phyloP scores from a whole-genome alignment of 2,888 invertebrate species.

The Idaea aversata region DNA sequence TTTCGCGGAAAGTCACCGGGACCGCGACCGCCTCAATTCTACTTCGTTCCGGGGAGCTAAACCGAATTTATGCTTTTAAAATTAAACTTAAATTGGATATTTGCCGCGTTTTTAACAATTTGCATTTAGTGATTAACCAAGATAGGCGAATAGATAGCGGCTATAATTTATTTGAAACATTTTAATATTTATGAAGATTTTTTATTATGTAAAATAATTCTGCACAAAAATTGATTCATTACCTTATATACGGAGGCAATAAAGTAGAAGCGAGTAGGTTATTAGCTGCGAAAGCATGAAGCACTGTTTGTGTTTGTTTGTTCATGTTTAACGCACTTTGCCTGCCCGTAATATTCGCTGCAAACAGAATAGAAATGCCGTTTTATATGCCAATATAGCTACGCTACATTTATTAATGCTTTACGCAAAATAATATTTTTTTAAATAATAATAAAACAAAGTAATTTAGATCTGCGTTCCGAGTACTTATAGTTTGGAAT shows the following conservation, averaged over 20 bases:
- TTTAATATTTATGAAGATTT: constrained; percentile 26
- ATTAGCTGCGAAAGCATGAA: constrained; percentile 10
- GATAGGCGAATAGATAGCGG: constrained; percentile 37
- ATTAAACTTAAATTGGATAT: constrained; percentile 78
- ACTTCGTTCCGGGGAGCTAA: constrained; percentile 68
- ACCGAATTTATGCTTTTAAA: constrained; percentile 76
- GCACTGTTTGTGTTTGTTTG: constrained; percentile 3
- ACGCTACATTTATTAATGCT: neutral
- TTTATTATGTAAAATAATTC: constrained; percentile 13
- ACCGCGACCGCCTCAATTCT: constrained; percentile 46
- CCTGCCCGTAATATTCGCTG: neutral
- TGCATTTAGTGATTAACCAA: constrained; percentile 64
- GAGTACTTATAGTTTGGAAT: no score
- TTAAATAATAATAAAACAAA: no score
- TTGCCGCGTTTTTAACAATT: constrained; percentile 64
- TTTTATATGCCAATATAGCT: neutral
- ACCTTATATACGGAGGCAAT: neutral
- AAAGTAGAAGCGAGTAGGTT: neutral
- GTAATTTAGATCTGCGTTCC: no score
- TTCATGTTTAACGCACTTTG: neutral
- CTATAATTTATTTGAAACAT: constrained; percentile 41
- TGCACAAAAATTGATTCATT: neutral
- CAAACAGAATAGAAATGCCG: constrained; percentile 5
- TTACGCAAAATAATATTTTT: neutral
- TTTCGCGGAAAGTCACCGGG: constrained; percentile 59